phyloP scores from a whole-genome alignment of 2,888 invertebrate genomes.

The Nowickia ferox region DNA sequence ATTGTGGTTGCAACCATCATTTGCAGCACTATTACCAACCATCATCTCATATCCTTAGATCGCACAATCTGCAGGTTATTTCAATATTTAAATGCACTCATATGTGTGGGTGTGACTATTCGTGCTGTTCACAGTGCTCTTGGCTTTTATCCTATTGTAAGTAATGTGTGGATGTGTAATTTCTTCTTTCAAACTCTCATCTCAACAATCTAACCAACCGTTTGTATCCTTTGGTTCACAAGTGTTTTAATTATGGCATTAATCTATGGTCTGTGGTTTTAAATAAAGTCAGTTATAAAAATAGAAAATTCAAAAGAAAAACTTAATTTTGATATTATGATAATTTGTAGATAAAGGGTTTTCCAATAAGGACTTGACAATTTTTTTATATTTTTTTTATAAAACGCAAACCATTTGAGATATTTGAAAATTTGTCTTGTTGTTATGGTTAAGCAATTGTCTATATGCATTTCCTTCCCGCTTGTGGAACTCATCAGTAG shows the following conservation, averaged over 20 bases:
- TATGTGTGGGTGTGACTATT: not conserved
- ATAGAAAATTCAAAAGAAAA: constrained; percentile 32
- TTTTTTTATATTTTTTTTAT: too few species aligned
- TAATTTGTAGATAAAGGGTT: not conserved
- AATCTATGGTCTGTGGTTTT: constrained; percentile 68
- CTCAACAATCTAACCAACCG: constrained; percentile 30
- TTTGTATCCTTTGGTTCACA: constrained; percentile 62
- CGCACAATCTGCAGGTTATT: constrained; percentile 53
- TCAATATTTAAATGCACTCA: constrained; percentile 17
- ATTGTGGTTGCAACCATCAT: constrained; percentile 43
- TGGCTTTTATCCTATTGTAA: not conserved
- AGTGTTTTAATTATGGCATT: constrained; percentile 70
- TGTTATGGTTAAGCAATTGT: too few species aligned
- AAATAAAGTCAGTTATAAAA: constrained; percentile 64
- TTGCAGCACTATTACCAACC: constrained; percentile 14
- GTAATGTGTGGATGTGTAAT: constrained; percentile 6
- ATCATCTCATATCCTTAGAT: constrained; percentile 13
- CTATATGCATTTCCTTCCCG: too few species aligned
- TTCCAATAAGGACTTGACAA: too few species aligned
- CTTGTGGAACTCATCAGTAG: too few species aligned
- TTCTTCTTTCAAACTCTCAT: constrained; percentile 14
- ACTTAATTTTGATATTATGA: not conserved
- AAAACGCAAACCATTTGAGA: too few species aligned
- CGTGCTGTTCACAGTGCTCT: constrained; percentile 14
- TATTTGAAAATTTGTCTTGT: too few species aligned